Evolutionary conservation across 1,140 invertebrate genomes (phyloP).

Genomic region (Aphelenchoides fujianensis): DNA sequence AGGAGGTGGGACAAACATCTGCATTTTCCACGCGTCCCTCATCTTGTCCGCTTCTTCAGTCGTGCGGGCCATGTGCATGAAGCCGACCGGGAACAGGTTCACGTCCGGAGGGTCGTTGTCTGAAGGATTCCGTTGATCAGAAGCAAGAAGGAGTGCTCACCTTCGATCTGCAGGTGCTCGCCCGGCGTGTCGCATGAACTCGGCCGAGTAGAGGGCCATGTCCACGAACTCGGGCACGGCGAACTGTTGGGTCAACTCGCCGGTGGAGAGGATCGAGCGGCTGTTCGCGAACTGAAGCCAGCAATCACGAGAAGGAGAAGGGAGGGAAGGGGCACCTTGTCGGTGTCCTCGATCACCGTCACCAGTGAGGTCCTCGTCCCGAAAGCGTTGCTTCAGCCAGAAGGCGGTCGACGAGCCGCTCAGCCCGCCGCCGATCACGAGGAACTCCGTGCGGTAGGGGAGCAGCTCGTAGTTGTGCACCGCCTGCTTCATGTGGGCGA

Average conservation of each 20-base stretch:
- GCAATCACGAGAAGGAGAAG: too few species aligned
- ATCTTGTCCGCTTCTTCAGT: slow-evolving; percentile 72
- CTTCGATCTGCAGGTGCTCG: slow-evolving; percentile 71
- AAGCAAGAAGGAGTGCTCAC: slow-evolving; percentile 51
- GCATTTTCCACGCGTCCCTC: slow-evolving; percentile 73
- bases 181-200: slow-evolving; percentile 83
- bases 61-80: slow-evolving; percentile 78
- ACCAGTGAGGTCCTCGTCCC: slow-evolving; percentile 69
- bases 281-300: slow-evolving; percentile 74
- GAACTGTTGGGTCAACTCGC: slow-evolving; percentile 87
- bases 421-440: slow-evolving; percentile 87
- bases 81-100: slow-evolving; percentile 80
- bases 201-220: slow-evolving; percentile 81
- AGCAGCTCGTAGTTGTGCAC: slow-evolving; percentile 53
- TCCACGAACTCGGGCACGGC: slow-evolving; percentile 86
- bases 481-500: slow-evolving; percentile 55
- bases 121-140: too few species aligned
- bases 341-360: slow-evolving; percentile 83
- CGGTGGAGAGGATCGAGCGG: slow-evolving; percentile 76
- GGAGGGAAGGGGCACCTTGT: too few species aligned
- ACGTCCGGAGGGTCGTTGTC: slow-evolving; percentile 72
- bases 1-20: slow-evolving; percentile 70
- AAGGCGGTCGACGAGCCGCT: slow-evolving; percentile 86
- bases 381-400: slow-evolving; percentile 76
- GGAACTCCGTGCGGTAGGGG: slow-evolving; percentile 70